Evolutionary conservation across 2,797 vertebrate genomes (phyloP).

Genomic region (Hemitrygon akajei): DNA sequence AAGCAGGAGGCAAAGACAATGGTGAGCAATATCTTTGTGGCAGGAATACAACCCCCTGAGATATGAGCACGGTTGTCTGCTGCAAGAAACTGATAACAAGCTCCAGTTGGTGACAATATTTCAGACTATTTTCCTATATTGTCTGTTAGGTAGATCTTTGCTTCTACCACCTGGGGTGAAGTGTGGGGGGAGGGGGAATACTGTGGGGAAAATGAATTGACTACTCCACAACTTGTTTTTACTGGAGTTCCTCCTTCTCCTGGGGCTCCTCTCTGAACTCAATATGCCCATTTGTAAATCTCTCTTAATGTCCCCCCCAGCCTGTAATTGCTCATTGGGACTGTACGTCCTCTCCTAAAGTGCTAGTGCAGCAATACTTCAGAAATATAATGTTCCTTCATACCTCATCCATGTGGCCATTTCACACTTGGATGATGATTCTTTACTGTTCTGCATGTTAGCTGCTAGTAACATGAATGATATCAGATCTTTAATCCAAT

Average conservation of each 20-base stretch:
- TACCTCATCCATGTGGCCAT: not conserved
- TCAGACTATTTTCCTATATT: not conserved
- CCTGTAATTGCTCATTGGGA: not conserved
- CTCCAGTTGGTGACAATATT: not conserved
- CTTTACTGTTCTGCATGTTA: not conserved
- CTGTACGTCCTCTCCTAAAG: not conserved
- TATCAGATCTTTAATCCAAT: not conserved
- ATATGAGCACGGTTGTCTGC: not conserved
- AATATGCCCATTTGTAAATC: not conserved
- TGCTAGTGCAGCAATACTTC: not conserved
- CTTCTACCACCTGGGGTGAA: not conserved
- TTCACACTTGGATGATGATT: not conserved
- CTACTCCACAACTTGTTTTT: not conserved
- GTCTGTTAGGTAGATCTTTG: not conserved
- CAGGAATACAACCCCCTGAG: not conserved
- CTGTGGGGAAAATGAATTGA: not conserved
- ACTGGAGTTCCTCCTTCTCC: not conserved
- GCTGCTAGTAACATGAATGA: not conserved
- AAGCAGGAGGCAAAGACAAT: slow-evolving; percentile 49
- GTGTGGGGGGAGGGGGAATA: too few species aligned
- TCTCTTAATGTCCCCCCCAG: not conserved
- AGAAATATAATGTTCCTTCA: not conserved
- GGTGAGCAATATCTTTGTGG: slow-evolving; percentile 44
- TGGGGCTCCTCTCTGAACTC: too few species aligned
- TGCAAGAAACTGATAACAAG: not conserved